phyloP scores from a whole-genome alignment of 2,113 vertebrate genomes.

The Rhinolophus ferrumequinum region DNA sequence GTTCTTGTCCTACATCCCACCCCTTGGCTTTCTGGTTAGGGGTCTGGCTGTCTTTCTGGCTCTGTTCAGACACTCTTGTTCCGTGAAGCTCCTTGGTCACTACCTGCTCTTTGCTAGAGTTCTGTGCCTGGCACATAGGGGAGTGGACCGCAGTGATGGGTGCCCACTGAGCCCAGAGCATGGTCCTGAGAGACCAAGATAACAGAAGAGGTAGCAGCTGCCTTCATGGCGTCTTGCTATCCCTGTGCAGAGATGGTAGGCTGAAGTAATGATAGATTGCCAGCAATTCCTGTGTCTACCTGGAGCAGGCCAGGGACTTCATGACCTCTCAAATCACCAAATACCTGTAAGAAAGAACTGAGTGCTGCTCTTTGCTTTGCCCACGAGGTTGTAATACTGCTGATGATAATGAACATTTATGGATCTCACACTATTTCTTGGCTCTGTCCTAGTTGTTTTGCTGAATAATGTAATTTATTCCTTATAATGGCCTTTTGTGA shows the following conservation, averaged over 20 bases:
- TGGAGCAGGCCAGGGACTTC: neutral
- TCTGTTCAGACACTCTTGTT: neutral
- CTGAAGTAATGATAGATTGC: too few relatives aligned
- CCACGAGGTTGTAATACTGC: neutral
- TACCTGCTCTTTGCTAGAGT: neutral
- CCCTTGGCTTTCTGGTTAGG: neutral
- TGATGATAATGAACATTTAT: neutral
- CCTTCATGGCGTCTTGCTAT: neutral
- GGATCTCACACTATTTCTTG: neutral
- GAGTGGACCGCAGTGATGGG: neutral
- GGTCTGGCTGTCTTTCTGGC: neutral
- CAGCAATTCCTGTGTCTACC: neutral
- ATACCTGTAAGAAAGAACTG: neutral
- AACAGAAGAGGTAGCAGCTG: neutral
- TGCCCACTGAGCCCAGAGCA: neutral
- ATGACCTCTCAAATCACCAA: neutral
- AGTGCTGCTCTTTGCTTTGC: neutral
- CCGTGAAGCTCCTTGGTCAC: neutral
- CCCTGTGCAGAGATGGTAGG: neutral
- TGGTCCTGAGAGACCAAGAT: too few relatives aligned
- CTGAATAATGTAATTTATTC: too few relatives aligned
- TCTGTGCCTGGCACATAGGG: neutral
- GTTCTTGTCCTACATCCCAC: neutral
- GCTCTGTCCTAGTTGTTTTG: neutral
- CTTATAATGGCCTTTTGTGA: neutral